A percentile compares a stretch with the other conserved stretches of the same genome.
phyloP scores from a whole-genome alignment of 2,797 vertebrate species.

The Melanotaenia boesemani region DNA sequence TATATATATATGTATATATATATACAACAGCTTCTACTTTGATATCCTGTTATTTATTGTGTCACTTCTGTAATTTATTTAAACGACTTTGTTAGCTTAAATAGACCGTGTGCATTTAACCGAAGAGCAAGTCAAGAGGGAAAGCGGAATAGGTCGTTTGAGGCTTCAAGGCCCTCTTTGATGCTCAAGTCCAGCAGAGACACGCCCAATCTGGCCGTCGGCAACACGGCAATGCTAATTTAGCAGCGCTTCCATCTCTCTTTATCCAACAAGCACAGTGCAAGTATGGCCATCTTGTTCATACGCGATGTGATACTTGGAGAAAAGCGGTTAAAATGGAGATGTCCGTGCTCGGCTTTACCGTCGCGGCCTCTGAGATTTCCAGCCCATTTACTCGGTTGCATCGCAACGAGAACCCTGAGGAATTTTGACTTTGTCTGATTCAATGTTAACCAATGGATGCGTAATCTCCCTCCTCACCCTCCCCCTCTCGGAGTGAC shows the following conservation, averaged over 20 bases:
- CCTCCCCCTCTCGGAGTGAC: conserved; percentile 79
- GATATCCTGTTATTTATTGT: background rate
- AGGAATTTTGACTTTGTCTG: conserved; percentile 82
- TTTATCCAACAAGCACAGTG: conserved; percentile 48
- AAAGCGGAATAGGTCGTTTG: conserved; percentile 54
- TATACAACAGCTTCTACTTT: background rate
- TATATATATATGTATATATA: background rate
- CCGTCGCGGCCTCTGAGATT: conserved; percentile 65
- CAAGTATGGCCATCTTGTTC: conserved; percentile 64
- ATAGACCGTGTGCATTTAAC: conserved; percentile 31
- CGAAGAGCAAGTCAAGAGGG: conserved; percentile 48
- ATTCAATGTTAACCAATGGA: conserved; percentile 81
- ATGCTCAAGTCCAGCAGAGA: conserved; percentile 76
- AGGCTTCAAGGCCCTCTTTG: conserved; percentile 71
- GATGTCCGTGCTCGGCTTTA: conserved; percentile 61
- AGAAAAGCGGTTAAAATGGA: conserved; percentile 61
- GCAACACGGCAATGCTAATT: conserved; percentile 69
- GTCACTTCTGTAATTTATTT: conserved; percentile 25
- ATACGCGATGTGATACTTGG: conserved; percentile 27
- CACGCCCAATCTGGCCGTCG: conserved; percentile 82
- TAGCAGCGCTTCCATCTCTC: conserved; percentile 52
- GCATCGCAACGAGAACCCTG: conserved; percentile 76
- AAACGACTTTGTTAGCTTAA: conserved; percentile 37
- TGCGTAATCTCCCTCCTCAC: conserved; percentile 74
- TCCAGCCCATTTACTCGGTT: conserved; percentile 77